These are phyloP conservation scores for Regulus satrapa DNA, from an alignment of 2,113 vertebrate species.

Conservation along the genomic window DNA sequence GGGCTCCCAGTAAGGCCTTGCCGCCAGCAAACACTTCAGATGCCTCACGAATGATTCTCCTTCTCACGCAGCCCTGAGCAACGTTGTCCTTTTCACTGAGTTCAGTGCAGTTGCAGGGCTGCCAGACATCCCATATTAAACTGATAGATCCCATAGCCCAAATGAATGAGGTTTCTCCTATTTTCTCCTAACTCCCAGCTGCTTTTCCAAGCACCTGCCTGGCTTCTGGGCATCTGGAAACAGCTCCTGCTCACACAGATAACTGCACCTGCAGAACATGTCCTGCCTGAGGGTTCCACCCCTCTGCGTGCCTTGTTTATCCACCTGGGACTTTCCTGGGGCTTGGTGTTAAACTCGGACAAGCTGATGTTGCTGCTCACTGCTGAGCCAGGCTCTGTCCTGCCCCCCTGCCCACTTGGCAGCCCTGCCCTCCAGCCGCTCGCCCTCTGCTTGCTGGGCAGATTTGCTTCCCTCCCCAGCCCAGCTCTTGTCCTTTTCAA, in stretches of 20 bases:
- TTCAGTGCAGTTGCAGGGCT: neutral
- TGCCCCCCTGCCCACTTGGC: neutral
- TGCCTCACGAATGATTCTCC: neutral
- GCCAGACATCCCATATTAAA: neutral
- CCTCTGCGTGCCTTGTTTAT: neutral
- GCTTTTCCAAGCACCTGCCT: neutral
- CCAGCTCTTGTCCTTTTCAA: constrained; percentile 55
- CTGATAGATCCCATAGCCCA: neutral
- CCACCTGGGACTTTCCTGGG: neutral
- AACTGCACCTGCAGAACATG: neutral
- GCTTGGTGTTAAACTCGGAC: neutral
- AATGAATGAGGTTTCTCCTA: neutral
- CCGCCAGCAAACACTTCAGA: neutral
- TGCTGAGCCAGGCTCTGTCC: neutral
- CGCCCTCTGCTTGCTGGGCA: neutral
- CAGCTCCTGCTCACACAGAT: neutral
- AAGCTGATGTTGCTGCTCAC: neutral
- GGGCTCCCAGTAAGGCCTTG: neutral
- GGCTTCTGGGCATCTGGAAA: neutral
- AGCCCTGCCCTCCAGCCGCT: neutral
- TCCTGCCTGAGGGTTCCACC: neutral
- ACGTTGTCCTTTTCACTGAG: neutral
- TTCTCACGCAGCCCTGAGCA: neutral
- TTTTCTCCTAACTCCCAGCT: neutral
- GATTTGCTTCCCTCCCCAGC: neutral